Evolutionary conservation across 2,113 vertebrate genomes (phyloP).

Genomic region (Microtus pennsylvanicus): DNA sequence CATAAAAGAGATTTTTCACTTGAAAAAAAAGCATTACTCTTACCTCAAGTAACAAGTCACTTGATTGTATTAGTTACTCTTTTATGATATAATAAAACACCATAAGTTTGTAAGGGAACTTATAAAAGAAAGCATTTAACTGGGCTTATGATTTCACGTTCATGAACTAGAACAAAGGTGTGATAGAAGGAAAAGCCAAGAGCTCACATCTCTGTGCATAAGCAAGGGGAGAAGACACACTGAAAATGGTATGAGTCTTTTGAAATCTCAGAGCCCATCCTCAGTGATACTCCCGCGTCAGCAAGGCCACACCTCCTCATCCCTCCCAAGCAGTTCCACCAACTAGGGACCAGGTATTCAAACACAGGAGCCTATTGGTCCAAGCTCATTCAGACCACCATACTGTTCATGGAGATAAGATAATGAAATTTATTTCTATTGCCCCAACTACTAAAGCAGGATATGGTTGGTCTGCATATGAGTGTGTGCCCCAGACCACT

Average conservation of each 20-base stretch:
- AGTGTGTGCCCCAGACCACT: not conserved
- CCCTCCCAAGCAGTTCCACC: not conserved
- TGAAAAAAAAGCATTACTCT: not conserved
- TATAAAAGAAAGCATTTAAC: not conserved
- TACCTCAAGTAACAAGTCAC: not conserved
- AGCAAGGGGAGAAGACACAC: not conserved
- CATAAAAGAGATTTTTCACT: not conserved
- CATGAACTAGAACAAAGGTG: not conserved
- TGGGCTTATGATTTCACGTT: not conserved
- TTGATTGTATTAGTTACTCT: not conserved
- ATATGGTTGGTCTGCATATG: not conserved
- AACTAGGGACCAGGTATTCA: not conserved
- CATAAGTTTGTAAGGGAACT: not conserved
- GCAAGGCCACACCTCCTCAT: not conserved
- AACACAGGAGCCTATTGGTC: not conserved
- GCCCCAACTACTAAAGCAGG: not conserved
- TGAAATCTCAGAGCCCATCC: not conserved
- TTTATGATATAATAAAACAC: not conserved
- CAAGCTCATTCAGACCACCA: not conserved
- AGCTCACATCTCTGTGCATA: too few relatives aligned
- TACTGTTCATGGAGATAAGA: not conserved
- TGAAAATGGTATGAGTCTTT: not conserved
- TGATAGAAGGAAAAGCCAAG: too few relatives aligned
- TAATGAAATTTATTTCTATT: not conserved
- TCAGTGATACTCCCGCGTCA: not conserved